phyloP scores from a whole-genome alignment of 2,113 vertebrate species.

The Acinonyx jubatus region DNA sequence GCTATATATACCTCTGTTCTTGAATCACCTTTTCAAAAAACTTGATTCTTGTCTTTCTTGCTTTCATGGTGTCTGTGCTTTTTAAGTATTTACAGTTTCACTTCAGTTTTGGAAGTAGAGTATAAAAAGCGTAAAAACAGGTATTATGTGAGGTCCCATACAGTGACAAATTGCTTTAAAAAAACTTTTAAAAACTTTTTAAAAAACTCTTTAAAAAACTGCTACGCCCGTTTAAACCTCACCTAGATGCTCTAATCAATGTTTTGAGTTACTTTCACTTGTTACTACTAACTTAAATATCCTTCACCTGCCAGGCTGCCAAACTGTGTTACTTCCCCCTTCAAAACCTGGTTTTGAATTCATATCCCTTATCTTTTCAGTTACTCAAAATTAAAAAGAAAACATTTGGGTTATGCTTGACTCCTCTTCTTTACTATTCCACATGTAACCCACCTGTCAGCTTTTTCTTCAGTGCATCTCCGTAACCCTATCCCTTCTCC shows the following conservation, averaged over 20 bases:
- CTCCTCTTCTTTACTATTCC: background rate
- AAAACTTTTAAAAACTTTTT: background rate
- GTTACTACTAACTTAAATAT: background rate
- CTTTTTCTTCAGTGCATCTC: background rate
- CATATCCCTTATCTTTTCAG: background rate
- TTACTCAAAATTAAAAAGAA: background rate
- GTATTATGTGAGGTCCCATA: background rate
- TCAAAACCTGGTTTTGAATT: background rate
- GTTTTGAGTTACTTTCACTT: background rate
- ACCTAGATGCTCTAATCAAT: background rate
- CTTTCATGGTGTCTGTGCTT: background rate
- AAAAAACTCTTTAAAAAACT: background rate
- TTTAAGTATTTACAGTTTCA: background rate
- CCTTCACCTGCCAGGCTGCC: background rate
- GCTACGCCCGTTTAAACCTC: background rate
- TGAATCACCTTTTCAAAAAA: background rate
- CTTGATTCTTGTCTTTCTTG: background rate
- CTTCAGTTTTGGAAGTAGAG: background rate
- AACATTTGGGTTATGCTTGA: background rate
- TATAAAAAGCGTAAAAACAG: background rate
- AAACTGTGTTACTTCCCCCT: background rate
- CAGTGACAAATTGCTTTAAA: background rate
- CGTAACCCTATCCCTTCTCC: background rate
- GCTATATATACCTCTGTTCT: background rate
- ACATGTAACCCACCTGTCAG: background rate